phyloP scores from a whole-genome alignment of 2,113 vertebrate species.

The Neodontobutis hainanensis region DNA sequence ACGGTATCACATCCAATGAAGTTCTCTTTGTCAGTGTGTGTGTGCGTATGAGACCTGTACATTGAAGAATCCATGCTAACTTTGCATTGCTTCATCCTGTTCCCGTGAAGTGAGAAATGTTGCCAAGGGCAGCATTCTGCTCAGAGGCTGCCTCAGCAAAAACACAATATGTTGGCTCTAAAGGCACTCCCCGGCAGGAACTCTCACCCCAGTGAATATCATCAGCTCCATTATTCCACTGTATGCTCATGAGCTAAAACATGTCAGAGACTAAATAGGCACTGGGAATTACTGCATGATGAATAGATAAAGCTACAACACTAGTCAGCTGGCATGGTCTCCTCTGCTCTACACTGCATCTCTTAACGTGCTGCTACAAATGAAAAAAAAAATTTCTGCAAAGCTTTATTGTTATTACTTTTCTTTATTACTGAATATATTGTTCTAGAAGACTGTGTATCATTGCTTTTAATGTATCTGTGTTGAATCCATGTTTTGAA shows the following conservation, averaged over 20 bases:
- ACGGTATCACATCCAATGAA: constrained; percentile 6
- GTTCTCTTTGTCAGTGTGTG: not conserved
- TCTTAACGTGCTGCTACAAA: too few relatives aligned
- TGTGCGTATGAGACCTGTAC: constrained; percentile 4
- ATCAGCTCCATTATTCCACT: constrained; percentile 37
- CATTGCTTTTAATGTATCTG: too few relatives aligned
- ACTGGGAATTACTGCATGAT: constrained; percentile 25
- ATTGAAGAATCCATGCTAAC: constrained; percentile 23
- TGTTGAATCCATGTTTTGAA: too few relatives aligned
- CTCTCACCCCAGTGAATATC: constrained; percentile 53
- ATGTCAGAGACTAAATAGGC: constrained; percentile 8
- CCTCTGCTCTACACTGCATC: not conserved
- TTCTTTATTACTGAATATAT: too few relatives aligned
- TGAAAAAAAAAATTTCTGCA: too few relatives aligned
- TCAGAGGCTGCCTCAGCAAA: constrained; percentile 71
- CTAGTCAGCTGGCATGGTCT: not conserved
- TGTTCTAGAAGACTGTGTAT: too few relatives aligned
- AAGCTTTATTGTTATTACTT: too few relatives aligned
- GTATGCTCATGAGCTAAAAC: constrained; percentile 25
- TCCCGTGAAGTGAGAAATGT: constrained; percentile 55
- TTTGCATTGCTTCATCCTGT: constrained; percentile 52
- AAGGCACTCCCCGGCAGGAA: constrained; percentile 44
- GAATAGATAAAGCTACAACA: constrained; percentile 14
- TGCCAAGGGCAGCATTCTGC: constrained; percentile 66
- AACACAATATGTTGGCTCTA: constrained; percentile 71